Evolutionary conservation across 92 coral and sea anemone species (phyloP), one percentile per base, ranked within the genome.

Genomic region (Umimayanthus chanpuru): DNA sequence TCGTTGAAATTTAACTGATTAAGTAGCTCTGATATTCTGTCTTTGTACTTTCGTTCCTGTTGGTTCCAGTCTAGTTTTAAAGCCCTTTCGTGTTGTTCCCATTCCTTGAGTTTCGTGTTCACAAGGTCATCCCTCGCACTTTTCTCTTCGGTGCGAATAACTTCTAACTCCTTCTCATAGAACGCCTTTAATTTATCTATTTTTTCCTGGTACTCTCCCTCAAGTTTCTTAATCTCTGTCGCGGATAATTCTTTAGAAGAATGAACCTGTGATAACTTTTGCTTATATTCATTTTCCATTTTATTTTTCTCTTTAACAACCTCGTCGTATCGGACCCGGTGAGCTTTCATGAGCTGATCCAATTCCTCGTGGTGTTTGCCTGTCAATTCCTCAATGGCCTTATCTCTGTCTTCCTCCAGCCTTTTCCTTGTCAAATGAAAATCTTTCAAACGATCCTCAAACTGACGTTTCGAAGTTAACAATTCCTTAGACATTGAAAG

Each of bases 291-390:
- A 89, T 91, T 86, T 76, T 93, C 95, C 23, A 97, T 70, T 82
- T 89, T 97, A 73, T 97, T 89, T 76, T 95, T 97, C 77, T 97
- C 99, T 88, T 90, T 94, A 56, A 94, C 89, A 79, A 97, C 93
- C 80, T 97, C 98, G 66, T 97, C 97, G 77, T 97, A 97, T 18
- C 99, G 94, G 14, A 97, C 96, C 30, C 99, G 89, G 41, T 97
- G 99, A 44, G 99, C 99, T 89, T 97, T 97, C 98, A 97, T 97
- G 4, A 97, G 98, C 49, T 93, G 96, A 76, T 95, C 99, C 18
- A 97, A 91, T 83, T 97, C 99, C 20, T 91, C 93, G 65, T 97
- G 99, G 70, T 95, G 99, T 91, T 92, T 94, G 23, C 93, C 58
- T 11, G 95, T 90, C 73, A 97, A 61, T 30, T 94, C 93, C 29